phyloP scores from a whole-genome alignment of 2,888 invertebrate genomes.

The Hesperia comma region DNA sequence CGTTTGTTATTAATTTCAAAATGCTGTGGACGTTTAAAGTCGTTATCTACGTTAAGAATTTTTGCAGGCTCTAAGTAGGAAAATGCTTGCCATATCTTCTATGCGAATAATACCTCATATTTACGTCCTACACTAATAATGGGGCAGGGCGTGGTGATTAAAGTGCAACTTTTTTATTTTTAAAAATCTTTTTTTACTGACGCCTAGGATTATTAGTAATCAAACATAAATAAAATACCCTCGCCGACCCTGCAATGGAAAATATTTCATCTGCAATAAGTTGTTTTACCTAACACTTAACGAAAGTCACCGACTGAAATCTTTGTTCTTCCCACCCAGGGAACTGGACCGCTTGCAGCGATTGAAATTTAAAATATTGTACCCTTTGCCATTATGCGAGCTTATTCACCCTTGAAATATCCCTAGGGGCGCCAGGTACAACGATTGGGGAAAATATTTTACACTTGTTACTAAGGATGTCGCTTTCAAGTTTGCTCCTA shows the following conservation, averaged over 20 bases:
- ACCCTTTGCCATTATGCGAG: conserved; percentile 84
- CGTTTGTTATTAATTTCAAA: no score
- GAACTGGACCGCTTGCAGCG: conserved; percentile 81
- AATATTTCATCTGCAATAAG: conserved; percentile 58
- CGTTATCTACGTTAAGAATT: no score
- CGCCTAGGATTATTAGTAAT: conserved; percentile 1
- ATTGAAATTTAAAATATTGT: conserved; percentile 85
- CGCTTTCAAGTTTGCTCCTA: conserved; percentile 73
- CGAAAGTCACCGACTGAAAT: conserved; percentile 76
- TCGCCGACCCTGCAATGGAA: conserved; percentile 2
- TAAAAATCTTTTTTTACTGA: background rate
- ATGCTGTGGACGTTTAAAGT: no score
- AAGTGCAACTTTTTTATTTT: background rate
- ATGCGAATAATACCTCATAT: no score
- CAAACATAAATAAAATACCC: background rate
- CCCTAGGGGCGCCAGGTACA: conserved; percentile 83
- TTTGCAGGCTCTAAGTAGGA: no score
- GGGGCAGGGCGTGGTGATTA: no score
- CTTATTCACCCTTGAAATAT: conserved; percentile 85
- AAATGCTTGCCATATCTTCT: no score
- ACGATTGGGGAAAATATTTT: conserved; percentile 84
- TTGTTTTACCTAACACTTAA: conserved; percentile 77
- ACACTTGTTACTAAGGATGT: conserved; percentile 84
- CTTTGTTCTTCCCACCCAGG: conserved; percentile 76
- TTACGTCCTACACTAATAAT: no score